Percentiles rank a stretch among this genome's conserved stretches.
These are phyloP conservation scores for Drosophila prosaltans DNA, from an alignment of 1,140 invertebrate species.

Conservation along the genomic window DNA sequence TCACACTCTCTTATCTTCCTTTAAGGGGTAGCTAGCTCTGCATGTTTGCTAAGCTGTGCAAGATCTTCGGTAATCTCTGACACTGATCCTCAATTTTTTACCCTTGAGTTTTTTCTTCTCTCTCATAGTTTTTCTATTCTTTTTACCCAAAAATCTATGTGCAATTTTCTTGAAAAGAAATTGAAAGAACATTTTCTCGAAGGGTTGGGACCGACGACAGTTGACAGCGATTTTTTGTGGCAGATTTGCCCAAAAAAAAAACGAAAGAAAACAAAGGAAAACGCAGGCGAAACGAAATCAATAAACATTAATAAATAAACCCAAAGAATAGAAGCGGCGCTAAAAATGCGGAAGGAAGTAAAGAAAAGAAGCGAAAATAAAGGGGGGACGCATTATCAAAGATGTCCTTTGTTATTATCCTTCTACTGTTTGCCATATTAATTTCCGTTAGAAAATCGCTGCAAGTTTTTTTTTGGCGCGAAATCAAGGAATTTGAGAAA, in stretches of 20 bases:
- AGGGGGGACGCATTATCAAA: slow-evolving; percentile 51
- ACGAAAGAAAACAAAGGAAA: not conserved
- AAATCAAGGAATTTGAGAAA: not conserved
- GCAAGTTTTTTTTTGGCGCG: slow-evolving; percentile 38
- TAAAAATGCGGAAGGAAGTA: slow-evolving; percentile 67
- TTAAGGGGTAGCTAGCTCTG: slow-evolving; percentile 16
- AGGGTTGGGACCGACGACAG: slow-evolving; percentile 52
- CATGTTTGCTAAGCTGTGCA: slow-evolving; percentile 69
- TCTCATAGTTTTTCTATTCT: slow-evolving; percentile 29
- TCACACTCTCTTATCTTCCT: slow-evolving; percentile 28
- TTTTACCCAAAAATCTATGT: slow-evolving; percentile 50
- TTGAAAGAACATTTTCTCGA: slow-evolving; percentile 64
- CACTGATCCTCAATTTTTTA: slow-evolving; percentile 80
- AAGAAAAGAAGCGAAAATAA: slow-evolving; percentile 60
- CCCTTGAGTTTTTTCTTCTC: slow-evolving; percentile 61
- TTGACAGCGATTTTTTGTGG: slow-evolving; percentile 72
- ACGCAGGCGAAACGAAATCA: slow-evolving; percentile 66
- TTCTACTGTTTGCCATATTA: slow-evolving; percentile 52
- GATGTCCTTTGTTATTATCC: slow-evolving; percentile 34
- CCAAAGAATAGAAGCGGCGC: slow-evolving; percentile 41
- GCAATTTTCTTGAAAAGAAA: slow-evolving; percentile 68
- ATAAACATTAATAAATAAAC: slow-evolving; percentile 78
- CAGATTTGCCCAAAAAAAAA: slow-evolving; percentile 44
- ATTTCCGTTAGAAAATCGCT: slow-evolving; percentile 57
- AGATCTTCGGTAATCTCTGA: slow-evolving; percentile 76